Evolutionary conservation across 2,797 vertebrate genomes (phyloP).

Genomic region (Nannoperca australis): DNA sequence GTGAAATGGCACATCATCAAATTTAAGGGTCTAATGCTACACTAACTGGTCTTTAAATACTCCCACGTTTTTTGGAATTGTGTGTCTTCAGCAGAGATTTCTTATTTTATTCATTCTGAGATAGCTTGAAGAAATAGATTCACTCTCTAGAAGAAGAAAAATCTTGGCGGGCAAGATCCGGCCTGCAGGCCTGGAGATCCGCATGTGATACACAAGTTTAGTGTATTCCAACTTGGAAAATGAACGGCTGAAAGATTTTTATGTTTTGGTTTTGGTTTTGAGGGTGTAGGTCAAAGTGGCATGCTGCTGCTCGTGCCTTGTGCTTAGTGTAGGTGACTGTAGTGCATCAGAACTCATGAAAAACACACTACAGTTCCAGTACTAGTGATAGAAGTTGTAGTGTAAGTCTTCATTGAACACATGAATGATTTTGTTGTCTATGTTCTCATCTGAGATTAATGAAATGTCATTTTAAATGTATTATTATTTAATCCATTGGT

Average conservation of each 20-base stretch:
- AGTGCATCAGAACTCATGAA: constrained; percentile 10
- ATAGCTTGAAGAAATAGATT: constrained; percentile 32
- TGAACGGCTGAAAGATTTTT: background rate
- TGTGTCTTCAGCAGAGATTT: constrained; percentile 35
- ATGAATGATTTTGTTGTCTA: background rate
- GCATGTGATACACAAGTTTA: constrained; percentile 17
- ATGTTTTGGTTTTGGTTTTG: too few species aligned
- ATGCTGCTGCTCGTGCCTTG: background rate
- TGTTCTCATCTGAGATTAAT: background rate
- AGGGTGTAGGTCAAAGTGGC: constrained; percentile 5
- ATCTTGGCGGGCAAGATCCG: constrained; percentile 19
- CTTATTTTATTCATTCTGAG: constrained; percentile 28
- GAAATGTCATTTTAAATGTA: background rate
- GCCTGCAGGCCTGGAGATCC: constrained; percentile 37
- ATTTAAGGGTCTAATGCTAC: constrained; percentile 30
- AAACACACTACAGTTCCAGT: background rate
- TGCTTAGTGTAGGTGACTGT: background rate
- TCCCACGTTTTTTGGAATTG: constrained; percentile 29
- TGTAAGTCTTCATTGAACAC: background rate
- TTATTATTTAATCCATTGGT: background rate
- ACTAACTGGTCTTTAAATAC: constrained; percentile 39
- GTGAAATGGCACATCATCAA: constrained; percentile 43
- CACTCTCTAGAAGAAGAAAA: constrained; percentile 35
- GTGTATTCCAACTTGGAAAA: constrained; percentile 34
- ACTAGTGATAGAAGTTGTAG: background rate